Conservation (phyloP, 2,113 vertebrate genomes). For the Setophaga coronata region DNA sequence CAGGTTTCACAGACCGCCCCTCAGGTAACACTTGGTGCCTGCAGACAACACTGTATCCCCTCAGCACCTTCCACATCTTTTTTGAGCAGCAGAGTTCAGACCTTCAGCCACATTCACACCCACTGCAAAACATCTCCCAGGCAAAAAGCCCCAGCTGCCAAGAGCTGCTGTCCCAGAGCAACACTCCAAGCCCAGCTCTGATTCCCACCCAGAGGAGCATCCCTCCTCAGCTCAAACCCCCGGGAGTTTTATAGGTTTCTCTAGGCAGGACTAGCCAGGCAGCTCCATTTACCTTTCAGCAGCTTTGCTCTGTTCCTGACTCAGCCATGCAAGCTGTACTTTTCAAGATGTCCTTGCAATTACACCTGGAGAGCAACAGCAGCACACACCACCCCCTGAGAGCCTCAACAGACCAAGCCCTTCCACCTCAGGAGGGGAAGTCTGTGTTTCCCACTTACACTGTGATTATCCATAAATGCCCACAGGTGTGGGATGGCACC, state of each 20-base stretch:
- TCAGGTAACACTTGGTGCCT: not conserved
- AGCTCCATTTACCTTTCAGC: not conserved
- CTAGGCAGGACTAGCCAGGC: not conserved
- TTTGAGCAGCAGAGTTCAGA: not conserved
- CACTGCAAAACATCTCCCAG: fast-evolving
- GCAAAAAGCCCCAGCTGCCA: not conserved
- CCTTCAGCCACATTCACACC: not conserved
- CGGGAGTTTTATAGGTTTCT: not conserved
- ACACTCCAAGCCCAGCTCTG: not conserved
- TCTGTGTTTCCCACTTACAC: fast-evolving
- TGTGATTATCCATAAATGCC: not conserved
- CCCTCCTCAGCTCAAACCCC: not conserved
- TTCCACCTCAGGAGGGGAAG: not conserved
- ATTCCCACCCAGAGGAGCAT: fast-evolving
- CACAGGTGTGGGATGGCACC: not conserved
- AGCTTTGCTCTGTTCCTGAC: not conserved
- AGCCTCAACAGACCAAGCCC: not conserved
- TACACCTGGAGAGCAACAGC: not conserved
- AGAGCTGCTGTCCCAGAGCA: not conserved
- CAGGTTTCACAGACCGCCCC: fast-evolving
- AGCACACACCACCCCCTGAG: not conserved
- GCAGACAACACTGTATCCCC: not conserved
- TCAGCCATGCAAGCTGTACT: fast-evolving
- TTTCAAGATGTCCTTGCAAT: not conserved
- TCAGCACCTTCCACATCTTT: not conserved